A percentile compares a stretch with the other conserved stretches of the same genome.
These are phyloP conservation scores for Poeciliopsis retropinna DNA, from an alignment of 2,113 vertebrate species.

Conservation along the genomic window DNA sequence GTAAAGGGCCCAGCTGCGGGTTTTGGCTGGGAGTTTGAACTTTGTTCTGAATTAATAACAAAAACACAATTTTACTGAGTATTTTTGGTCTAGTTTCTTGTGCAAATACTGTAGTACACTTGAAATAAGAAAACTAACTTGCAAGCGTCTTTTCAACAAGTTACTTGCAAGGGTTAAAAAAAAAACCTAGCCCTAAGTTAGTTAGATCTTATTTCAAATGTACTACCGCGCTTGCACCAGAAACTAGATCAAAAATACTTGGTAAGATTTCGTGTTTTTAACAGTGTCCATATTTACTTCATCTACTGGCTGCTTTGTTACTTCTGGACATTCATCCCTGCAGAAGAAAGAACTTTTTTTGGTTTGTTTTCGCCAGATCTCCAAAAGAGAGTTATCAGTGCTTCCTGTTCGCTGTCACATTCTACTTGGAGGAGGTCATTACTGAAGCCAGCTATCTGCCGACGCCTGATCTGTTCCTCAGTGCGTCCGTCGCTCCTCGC, in stretches of 20 bases:
- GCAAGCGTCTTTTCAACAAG: no score
- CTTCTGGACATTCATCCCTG: constrained; percentile 5
- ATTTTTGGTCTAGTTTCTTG: no score
- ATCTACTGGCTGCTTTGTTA: not conserved
- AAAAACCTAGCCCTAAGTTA: no score
- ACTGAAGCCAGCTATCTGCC: constrained; percentile 16
- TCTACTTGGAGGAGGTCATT: constrained; percentile 17
- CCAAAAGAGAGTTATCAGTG: constrained; percentile 9
- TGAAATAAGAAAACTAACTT: no score
- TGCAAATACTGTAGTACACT: no score
- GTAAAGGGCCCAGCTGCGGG: not conserved
- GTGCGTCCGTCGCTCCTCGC: constrained; percentile 14
- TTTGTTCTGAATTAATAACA: not conserved
- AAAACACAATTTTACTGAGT: no score
- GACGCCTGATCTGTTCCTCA: not conserved
- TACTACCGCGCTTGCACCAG: no score
- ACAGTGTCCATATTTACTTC: no score
- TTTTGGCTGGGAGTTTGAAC: not conserved
- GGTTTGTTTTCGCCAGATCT: not conserved
- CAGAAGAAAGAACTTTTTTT: not conserved
- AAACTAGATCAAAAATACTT: no score
- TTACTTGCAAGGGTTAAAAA: no score
- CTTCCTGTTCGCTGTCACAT: constrained; percentile 1
- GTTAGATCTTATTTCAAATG: no score
- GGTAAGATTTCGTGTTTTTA: no score